A percentile compares a stretch with the other conserved stretches of the same genome.
phyloP scores from a whole-genome alignment of 1,140 invertebrate genomes.

The Sminthurides bifidus region DNA sequence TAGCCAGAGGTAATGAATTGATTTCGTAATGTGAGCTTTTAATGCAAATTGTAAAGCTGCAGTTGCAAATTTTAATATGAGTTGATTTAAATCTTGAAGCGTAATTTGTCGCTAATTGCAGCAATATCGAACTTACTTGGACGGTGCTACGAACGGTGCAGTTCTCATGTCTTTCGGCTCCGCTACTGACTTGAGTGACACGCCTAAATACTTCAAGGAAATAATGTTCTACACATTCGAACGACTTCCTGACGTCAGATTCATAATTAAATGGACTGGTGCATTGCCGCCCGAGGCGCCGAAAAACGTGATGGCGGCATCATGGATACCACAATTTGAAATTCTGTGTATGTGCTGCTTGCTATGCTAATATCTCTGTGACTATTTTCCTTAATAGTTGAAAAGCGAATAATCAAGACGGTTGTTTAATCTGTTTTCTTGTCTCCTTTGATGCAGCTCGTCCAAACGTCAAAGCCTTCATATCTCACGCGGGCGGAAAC shows the following conservation, averaged over 20 bases:
- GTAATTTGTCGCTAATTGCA: too few species aligned
- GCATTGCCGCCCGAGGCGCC: not conserved
- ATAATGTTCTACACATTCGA: not conserved
- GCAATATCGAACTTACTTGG: not conserved
- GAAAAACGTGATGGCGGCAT: not conserved
- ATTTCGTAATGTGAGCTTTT: too few species aligned
- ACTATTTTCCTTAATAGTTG: not conserved
- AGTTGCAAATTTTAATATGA: too few species aligned
- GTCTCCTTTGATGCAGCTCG: constrained; percentile 29
- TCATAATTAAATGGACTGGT: not conserved
- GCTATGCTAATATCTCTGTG: not conserved
- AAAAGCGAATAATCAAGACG: not conserved
- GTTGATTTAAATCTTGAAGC: too few species aligned
- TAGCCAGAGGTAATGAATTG: constrained; percentile 6
- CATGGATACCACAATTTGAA: constrained; percentile 12
- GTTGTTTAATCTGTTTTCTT: not conserved
- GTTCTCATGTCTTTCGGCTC: constrained; percentile 7
- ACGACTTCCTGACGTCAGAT: not conserved
- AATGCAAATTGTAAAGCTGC: too few species aligned
- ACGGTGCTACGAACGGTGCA: constrained; percentile 3
- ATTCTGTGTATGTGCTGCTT: constrained; percentile 4
- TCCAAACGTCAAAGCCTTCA: constrained; percentile 34
- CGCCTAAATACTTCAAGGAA: not conserved
- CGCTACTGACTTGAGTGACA: not conserved
- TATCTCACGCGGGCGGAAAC: constrained; percentile 38